phyloP scores from a whole-genome alignment of 2,797 vertebrate species.

The Oryzias sinensis region DNA sequence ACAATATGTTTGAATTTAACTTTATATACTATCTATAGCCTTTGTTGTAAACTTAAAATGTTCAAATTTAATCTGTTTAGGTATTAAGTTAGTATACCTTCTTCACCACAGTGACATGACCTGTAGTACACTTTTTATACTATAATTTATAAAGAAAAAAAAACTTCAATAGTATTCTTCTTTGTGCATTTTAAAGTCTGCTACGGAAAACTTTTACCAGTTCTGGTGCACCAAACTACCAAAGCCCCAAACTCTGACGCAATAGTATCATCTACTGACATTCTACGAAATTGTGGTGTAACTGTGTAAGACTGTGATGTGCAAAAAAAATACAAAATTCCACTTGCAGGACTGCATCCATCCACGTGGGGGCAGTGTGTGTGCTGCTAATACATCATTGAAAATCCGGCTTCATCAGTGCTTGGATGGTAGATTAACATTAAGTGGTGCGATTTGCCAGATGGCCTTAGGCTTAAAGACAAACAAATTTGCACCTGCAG shows the following conservation, averaged over 20 bases:
- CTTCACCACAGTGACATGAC: no score
- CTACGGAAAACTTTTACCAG: background rate
- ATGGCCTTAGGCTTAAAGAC: slow-evolving; percentile 39
- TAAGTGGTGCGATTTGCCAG: slow-evolving; percentile 31
- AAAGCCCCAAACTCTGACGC: background rate
- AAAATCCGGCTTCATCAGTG: slow-evolving; percentile 20
- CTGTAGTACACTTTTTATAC: no score
- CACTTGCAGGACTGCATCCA: slow-evolving; percentile 18
- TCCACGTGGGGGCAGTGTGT: slow-evolving; percentile 57
- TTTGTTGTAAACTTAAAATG: no score
- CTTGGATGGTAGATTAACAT: slow-evolving; percentile 21
- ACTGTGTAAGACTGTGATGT: background rate
- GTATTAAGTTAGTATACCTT: no score
- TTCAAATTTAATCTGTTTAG: no score
- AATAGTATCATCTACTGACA: no score
- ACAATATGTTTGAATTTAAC: no score
- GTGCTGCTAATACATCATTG: slow-evolving; percentile 25
- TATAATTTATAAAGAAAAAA: no score
- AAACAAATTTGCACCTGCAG: slow-evolving; percentile 38
- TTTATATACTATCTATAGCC: no score
- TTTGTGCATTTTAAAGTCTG: background rate
- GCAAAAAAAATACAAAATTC: background rate
- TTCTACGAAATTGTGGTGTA: no score
- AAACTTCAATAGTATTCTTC: background rate
- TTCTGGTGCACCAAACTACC: background rate